Evolutionary conservation across 2,888 invertebrate genomes (phyloP).

Genomic region (Allophyes oxyacanthae): DNA sequence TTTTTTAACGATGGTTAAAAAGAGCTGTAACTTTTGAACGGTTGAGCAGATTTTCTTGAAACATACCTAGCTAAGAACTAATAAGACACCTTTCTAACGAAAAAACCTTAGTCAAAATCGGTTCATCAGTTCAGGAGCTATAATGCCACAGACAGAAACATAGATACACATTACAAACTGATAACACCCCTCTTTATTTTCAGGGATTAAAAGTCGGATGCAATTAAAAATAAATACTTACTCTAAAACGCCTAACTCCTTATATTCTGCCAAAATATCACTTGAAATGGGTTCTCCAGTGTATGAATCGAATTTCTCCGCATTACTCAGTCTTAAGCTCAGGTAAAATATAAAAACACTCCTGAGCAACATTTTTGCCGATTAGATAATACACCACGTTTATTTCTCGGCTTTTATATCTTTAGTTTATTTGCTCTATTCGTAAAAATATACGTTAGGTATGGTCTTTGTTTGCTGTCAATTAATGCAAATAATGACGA

Average conservation of each 20-base stretch:
- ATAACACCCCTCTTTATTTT: no score
- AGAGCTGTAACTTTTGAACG: no score
- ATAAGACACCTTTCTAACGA: no score
- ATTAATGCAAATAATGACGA: neutral
- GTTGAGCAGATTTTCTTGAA: no score
- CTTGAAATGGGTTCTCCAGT: neutral
- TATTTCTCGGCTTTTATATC: neutral
- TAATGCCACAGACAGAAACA: no score
- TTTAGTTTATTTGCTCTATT: neutral
- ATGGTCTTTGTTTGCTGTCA: neutral
- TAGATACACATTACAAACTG: no score
- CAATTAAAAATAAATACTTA: neutral
- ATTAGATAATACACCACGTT: no score
- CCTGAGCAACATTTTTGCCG: neutral
- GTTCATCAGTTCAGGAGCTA: no score
- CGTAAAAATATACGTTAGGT: neutral
- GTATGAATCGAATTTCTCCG: neutral
- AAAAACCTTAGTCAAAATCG: no score
- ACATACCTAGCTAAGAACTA: no score
- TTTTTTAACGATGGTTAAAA: no score
- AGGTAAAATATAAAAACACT: neutral
- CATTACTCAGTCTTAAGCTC: neutral
- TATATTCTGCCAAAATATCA: neutral
- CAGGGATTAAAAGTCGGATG: no score
- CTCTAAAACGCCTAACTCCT: neutral